Evolutionary conservation across 2,113 vertebrate species (phyloP).

Genomic region (Saiga tatarica): DNA sequence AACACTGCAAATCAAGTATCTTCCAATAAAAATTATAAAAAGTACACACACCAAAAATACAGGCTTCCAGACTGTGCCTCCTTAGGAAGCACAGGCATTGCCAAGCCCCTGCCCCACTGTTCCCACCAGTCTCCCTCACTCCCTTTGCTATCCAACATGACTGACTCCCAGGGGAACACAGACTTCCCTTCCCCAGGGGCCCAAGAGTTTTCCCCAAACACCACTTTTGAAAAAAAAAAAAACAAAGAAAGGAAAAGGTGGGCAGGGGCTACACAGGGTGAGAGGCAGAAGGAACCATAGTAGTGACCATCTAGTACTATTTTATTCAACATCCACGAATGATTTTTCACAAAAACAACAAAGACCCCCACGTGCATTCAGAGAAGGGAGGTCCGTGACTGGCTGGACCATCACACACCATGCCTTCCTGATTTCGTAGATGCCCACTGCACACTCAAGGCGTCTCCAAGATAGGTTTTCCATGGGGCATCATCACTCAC

Average conservation of each 20-base stretch:
- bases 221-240: background rate
- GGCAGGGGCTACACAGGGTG: background rate
- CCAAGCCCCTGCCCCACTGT: rapidly evolving
- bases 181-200: background rate
- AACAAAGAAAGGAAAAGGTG: background rate
- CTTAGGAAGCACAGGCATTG: rapidly evolving
- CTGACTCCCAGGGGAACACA: background rate
- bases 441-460: background rate
- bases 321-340: background rate
- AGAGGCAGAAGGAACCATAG: background rate
- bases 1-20: background rate
- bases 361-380: rapidly evolving
- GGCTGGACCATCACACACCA: background rate
- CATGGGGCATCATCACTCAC: background rate
- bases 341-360: background rate
- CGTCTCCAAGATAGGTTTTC: background rate
- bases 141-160: background rate
- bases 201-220: background rate
- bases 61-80: background rate
- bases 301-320: background rate
- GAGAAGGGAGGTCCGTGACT: background rate
- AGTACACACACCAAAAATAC: background rate
- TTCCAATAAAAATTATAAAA: background rate
- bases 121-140: background rate
- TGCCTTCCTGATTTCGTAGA: background rate